A percentile compares a stretch with the other conserved stretches of the same genome.
These are phyloP conservation scores for Sycobia sp. DNA, from an alignment of 1,140 invertebrate genomes.

Conservation along the genomic window DNA sequence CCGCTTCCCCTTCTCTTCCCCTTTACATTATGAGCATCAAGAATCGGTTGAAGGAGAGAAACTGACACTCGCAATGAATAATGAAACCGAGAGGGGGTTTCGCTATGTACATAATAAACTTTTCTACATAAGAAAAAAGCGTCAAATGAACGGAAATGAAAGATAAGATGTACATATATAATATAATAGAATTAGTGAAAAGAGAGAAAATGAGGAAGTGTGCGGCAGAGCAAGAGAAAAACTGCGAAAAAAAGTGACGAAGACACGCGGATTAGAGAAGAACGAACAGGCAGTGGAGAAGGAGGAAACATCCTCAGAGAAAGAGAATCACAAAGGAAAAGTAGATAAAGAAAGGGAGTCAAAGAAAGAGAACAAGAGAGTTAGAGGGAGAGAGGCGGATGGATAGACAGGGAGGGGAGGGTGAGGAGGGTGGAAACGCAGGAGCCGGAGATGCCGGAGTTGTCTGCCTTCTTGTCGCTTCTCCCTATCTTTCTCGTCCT, in stretches of 20 bases:
- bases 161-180: not conserved
- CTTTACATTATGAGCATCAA: slow-evolving; percentile 18
- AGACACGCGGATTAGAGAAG: slow-evolving; percentile 30
- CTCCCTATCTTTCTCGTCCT: slow-evolving; percentile 5
- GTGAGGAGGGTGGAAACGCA: slow-evolving; percentile 29
- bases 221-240: slow-evolving; percentile 13
- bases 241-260: slow-evolving; percentile 13
- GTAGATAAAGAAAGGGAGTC: not conserved
- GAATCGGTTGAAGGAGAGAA: slow-evolving; percentile 1
- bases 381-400: slow-evolving; percentile 5
- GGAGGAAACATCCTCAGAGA: too few species aligned
- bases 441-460: slow-evolving; percentile 41
- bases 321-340: not conserved
- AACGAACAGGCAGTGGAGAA: slow-evolving; percentile 33
- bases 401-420: slow-evolving; percentile 4
- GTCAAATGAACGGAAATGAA: not conserved
- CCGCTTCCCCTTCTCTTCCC: not conserved
- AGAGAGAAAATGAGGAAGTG: not conserved
- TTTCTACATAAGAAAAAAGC: too few species aligned
- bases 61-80: too few species aligned
- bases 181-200: too few species aligned
- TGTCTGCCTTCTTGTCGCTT: slow-evolving; percentile 36
- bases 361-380: slow-evolving; percentile 30
- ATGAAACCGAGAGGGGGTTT: slow-evolving; percentile 10
- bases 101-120: not conserved